Evolutionary conservation across 2,113 vertebrate species (phyloP).

Genomic region (Seriola quinqueradiata): DNA sequence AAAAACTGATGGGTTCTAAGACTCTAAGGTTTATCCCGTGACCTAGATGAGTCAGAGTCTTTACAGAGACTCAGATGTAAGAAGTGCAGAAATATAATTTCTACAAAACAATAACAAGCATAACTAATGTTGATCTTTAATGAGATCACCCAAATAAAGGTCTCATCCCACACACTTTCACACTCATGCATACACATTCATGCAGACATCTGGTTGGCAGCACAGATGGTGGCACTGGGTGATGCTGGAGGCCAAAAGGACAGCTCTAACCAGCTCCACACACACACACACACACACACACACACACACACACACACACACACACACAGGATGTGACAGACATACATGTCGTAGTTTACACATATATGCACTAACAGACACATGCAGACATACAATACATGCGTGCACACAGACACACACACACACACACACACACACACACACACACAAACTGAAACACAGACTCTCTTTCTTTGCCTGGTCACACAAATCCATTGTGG

Average conservation of each 20-base stretch:
- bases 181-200: slow-evolving; percentile 13
- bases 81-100: background rate
- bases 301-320: slow-evolving; percentile 9
- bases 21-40: background rate
- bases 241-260: slow-evolving; percentile 70
- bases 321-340: slow-evolving; percentile 6
- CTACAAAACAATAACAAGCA: slow-evolving; percentile 5
- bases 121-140: background rate
- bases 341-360: slow-evolving; percentile 6
- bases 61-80: background rate
- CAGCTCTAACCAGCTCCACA: slow-evolving; percentile 45
- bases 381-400: background rate
- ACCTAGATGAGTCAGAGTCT: background rate
- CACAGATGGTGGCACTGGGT: slow-evolving; percentile 71
- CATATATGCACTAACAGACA: slow-evolving; percentile 20
- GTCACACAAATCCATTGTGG: slow-evolving; percentile 21
- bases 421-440: too few species aligned
- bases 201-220: slow-evolving; percentile 51
- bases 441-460: background rate
- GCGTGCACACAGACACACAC: background rate
- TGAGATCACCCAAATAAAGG: slow-evolving; percentile 1
- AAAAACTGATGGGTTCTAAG: background rate
- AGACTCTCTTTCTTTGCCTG: background rate
- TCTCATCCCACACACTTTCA: slow-evolving; percentile 7
- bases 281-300: slow-evolving; percentile 24